Percentiles rank a stretch among this genome's conserved stretches.
phyloP scores from a whole-genome alignment of 2,113 vertebrate genomes.

The Dermatemys mawii region DNA sequence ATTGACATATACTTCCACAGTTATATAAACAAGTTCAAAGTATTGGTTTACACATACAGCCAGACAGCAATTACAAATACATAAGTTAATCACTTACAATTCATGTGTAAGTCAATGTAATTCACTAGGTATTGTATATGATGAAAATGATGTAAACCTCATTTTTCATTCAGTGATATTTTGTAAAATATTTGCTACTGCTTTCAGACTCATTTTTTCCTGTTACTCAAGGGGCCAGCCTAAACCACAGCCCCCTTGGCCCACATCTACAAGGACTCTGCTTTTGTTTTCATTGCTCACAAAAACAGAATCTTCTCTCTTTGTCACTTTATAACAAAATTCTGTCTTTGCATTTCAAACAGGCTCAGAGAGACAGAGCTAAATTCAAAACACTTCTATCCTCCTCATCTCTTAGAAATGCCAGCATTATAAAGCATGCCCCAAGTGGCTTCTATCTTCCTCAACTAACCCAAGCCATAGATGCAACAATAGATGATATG shows the following conservation, averaged over 20 bases:
- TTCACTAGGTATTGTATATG: fast-evolving
- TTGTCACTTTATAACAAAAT: not conserved
- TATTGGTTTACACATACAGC: fast-evolving
- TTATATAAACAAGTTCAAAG: not conserved
- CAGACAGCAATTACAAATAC: fast-evolving
- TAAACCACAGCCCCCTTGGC: constrained; percentile 6
- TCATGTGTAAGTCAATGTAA: fast-evolving
- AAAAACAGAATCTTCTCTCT: constrained; percentile 16
- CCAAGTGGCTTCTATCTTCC: constrained; percentile 62
- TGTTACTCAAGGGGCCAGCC: not conserved
- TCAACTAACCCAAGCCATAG: constrained; percentile 46
- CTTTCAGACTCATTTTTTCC: not conserved
- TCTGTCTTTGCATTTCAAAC: constrained; percentile 44
- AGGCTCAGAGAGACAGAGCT: not conserved
- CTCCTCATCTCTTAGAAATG: constrained; percentile 49
- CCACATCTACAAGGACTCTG: not conserved
- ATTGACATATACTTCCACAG: not conserved
- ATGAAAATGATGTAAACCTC: not conserved
- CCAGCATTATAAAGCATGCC: constrained; percentile 37
- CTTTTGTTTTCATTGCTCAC: not conserved
- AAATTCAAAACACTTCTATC: not conserved
- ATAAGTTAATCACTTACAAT: not conserved
- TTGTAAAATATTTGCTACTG: not conserved
- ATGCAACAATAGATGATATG: constrained; percentile 47
- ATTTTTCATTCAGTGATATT: not conserved